A percentile compares a stretch with the other conserved stretches of the same genome.
phyloP scores from a whole-genome alignment of 2,797 vertebrate genomes.

The Tapirus indicus region DNA sequence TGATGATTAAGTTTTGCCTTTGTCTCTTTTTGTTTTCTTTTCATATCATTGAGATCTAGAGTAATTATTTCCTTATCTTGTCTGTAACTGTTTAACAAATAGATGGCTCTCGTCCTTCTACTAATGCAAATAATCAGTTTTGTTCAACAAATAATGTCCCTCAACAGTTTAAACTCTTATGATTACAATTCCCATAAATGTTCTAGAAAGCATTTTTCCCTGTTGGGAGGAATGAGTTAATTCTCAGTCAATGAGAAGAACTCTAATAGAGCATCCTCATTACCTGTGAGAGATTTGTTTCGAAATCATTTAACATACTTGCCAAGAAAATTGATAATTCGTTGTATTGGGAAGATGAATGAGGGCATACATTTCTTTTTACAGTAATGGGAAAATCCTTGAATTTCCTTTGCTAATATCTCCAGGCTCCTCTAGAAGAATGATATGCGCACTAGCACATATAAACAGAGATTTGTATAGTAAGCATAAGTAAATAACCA shows the following conservation, averaged over 20 bases:
- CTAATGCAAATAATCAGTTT: slow-evolving; percentile 1
- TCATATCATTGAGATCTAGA: neutral
- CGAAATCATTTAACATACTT: slow-evolving; percentile 72
- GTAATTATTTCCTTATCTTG: neutral
- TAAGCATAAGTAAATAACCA: neutral
- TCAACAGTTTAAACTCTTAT: neutral
- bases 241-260: slow-evolving; percentile 60
- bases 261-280: slow-evolving; percentile 30
- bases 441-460: neutral
- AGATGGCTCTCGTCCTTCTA: neutral
- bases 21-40: neutral
- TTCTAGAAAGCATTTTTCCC: slow-evolving; percentile 42
- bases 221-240: slow-evolving; percentile 44
- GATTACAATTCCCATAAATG: neutral
- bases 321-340: slow-evolving; percentile 68
- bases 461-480: neutral
- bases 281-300: slow-evolving; percentile 68
- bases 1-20: neutral
- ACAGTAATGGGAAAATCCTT: neutral
- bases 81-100: slow-evolving; percentile 1
- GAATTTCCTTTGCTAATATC: slow-evolving; percentile 47
- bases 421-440: neutral
- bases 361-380: slow-evolving; percentile 53
- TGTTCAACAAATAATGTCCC: slow-evolving; percentile 34
- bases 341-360: slow-evolving; percentile 55